These are phyloP conservation scores for Aspidiotus rigidus DNA, from an alignment of 2,888 invertebrate species.

Conservation along the genomic window DNA sequence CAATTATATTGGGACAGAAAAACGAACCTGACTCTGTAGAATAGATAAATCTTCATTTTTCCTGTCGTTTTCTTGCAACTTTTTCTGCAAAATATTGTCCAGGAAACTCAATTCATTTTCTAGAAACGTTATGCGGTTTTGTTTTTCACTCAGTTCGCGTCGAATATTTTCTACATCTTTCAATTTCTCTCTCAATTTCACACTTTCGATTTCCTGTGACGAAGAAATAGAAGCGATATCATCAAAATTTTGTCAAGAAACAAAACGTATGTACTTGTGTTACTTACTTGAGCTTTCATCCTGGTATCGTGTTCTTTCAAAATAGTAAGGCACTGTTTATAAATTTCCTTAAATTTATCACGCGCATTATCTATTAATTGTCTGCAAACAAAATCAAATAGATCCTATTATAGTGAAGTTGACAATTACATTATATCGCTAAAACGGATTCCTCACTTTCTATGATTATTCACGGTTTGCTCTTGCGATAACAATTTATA, in stretches of 20 bases:
- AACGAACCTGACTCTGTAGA: conserved; percentile 20
- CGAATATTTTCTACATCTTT: conserved; percentile 18
- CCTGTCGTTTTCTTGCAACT: conserved; percentile 22
- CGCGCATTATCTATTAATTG: conserved; percentile 14
- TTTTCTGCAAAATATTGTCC: conserved; percentile 6
- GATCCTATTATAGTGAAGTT: neutral
- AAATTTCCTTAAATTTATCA: conserved; percentile 20
- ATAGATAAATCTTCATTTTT: conserved; percentile 25
- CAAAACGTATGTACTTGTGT: too few species aligned
- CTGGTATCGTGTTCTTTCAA: conserved; percentile 25
- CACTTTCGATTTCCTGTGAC: conserved; percentile 21
- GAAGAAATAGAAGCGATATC: neutral
- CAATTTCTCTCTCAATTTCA: conserved; percentile 20
- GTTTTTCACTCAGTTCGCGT: conserved; percentile 25
- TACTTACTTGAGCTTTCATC: conserved; percentile 25
- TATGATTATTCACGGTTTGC: conserved; percentile 10
- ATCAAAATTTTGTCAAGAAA: too few species aligned
- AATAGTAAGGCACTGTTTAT: conserved; percentile 19
- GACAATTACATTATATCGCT: neutral
- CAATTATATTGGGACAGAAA: neutral
- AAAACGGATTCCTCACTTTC: conserved; percentile 12
- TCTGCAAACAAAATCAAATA: conserved; percentile 8
- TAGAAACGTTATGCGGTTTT: conserved; percentile 20
- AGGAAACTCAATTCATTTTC: conserved; percentile 18
- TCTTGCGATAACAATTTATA: conserved; percentile 20